These are phyloP conservation scores for Gambusia affinis DNA, from an alignment of 2,113 vertebrate species.

Conservation along the genomic window DNA sequence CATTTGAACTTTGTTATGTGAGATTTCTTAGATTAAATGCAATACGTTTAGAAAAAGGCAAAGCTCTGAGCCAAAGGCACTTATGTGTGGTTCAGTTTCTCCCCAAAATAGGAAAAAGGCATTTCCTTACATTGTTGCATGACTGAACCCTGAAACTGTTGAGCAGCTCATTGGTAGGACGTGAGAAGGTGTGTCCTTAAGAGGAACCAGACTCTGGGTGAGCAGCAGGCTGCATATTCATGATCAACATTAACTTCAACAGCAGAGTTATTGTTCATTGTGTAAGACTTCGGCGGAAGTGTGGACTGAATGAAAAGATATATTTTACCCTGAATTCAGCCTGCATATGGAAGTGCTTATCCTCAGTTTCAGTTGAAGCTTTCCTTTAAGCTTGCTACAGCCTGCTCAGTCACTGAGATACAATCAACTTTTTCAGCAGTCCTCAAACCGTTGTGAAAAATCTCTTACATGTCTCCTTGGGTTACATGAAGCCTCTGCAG, in stretches of 20 bases:
- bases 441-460: constrained; percentile 70
- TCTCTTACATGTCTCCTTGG: constrained; percentile 67
- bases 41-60: background rate
- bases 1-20: constrained; percentile 9
- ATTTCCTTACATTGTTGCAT: constrained; percentile 24
- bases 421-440: constrained; percentile 74
- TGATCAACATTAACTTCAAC: constrained; percentile 77
- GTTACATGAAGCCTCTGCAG: constrained; percentile 65
- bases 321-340: constrained; percentile 73
- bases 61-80: constrained; percentile 10
- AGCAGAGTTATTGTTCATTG: constrained; percentile 81
- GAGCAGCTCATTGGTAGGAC: constrained; percentile 24
- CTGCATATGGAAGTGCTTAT: constrained; percentile 82
- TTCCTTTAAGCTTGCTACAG: constrained; percentile 69
- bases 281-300: constrained; percentile 73
- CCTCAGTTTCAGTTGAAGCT: constrained; percentile 66
- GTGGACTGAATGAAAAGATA: constrained; percentile 70
- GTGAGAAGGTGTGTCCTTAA: constrained; percentile 60
- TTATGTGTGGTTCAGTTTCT: constrained; percentile 5
- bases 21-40: background rate
- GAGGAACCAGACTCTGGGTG: constrained; percentile 58
- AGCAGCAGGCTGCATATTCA: constrained; percentile 71
- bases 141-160: constrained; percentile 29
- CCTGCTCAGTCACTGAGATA: constrained; percentile 69
- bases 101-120: constrained; percentile 18